A percentile compares a stretch with the other conserved stretches of the same genome.
Conservation (phyloP, 2,797 vertebrate genomes). For the Alcedo quadribrachys region DNA sequence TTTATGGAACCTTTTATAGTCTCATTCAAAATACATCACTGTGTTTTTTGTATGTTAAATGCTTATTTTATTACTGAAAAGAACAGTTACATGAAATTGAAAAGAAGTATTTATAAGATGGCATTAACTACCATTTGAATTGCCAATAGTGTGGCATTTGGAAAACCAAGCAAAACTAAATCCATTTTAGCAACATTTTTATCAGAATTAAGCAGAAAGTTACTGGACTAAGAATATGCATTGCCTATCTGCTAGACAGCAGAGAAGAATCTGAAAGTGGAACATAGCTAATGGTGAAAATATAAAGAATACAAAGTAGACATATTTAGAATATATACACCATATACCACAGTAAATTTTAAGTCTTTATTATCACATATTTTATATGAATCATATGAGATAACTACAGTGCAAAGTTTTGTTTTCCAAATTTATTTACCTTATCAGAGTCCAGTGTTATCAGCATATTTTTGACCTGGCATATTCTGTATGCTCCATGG, state of each 20-base stretch:
- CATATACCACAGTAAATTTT: not conserved
- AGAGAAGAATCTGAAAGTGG: not conserved
- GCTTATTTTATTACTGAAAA: slow-evolving; percentile 1
- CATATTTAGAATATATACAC: not conserved
- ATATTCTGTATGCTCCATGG: not conserved
- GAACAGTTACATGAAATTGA: not conserved
- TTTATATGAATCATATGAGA: not conserved
- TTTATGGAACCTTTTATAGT: not conserved
- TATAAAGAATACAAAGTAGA: not conserved
- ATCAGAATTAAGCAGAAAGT: not conserved
- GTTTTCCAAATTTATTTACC: not conserved
- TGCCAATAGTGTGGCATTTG: not conserved
- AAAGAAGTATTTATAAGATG: not conserved
- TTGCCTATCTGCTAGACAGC: not conserved
- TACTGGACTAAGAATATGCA: not conserved
- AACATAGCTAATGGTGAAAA: not conserved
- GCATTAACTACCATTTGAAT: not conserved
- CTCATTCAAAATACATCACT: not conserved
- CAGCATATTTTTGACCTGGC: not conserved
- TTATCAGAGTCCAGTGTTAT: not conserved
- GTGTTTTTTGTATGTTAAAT: not conserved
- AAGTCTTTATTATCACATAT: not conserved
- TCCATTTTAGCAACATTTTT: not conserved
- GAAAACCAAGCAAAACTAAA: not conserved
- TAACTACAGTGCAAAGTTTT: not conserved